A percentile compares a stretch with the other conserved stretches of the same genome.
Evolutionary conservation across 2,797 vertebrate genomes (phyloP).

Genomic region (Argyrosomus regius): DNA sequence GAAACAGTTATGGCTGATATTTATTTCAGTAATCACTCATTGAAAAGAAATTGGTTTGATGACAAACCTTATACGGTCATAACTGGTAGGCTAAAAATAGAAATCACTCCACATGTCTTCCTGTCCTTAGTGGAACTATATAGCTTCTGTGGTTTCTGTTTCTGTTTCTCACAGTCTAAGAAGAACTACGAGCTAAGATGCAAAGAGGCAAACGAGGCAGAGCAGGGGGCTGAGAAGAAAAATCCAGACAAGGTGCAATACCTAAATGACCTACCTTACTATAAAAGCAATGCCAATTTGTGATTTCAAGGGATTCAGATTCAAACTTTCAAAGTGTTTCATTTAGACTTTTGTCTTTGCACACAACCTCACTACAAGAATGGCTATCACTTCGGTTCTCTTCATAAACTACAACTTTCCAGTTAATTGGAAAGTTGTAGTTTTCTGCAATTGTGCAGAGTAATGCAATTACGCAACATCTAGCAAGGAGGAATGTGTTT

Average conservation of each 20-base stretch:
- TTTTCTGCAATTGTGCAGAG: neutral
- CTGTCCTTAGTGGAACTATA: neutral
- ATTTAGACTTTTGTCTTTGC: neutral
- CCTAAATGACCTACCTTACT: neutral
- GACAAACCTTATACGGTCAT: neutral
- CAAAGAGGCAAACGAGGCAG: constrained; percentile 88
- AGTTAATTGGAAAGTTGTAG: neutral
- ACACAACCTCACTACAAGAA: neutral
- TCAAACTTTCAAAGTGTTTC: neutral
- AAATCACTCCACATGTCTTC: neutral
- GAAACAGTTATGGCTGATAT: neutral
- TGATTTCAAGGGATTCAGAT: neutral
- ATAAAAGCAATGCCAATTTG: neutral
- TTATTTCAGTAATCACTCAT: neutral
- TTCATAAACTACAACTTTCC: neutral
- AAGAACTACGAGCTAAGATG: constrained; percentile 91
- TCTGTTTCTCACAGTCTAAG: constrained; percentile 86
- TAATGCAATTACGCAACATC: neutral
- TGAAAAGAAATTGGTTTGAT: neutral
- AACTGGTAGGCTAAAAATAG: neutral
- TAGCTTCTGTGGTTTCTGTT: constrained; percentile 15
- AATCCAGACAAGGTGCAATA: constrained; percentile 89
- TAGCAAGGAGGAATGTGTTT: constrained; percentile 4
- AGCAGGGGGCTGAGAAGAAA: constrained; percentile 87
- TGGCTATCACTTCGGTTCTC: neutral